Conservation (phyloP, 2,888 invertebrate species). For the Apamea anceps region DNA sequence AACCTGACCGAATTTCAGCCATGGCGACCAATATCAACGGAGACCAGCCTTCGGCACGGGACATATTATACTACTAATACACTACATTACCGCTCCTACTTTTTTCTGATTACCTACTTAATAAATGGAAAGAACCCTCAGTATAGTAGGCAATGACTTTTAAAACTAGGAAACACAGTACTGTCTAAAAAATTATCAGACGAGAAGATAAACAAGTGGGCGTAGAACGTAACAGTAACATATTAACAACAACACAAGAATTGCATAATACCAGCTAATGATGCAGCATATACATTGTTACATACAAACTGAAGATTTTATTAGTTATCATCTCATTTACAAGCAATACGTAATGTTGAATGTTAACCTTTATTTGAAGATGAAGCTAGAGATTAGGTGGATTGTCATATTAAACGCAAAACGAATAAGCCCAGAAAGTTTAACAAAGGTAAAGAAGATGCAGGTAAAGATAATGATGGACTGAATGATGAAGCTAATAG, state of each 20-base stretch:
- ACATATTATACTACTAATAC: neutral
- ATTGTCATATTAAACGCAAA: neutral
- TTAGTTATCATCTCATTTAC: conserved; percentile 16
- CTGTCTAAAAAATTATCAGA: neutral
- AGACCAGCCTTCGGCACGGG: neutral
- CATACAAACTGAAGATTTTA: conserved; percentile 5
- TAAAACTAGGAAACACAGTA: conserved; percentile 8
- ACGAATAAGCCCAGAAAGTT: neutral
- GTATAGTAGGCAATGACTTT: neutral
- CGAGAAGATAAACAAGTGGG: conserved; percentile 10
- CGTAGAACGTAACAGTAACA: conserved; percentile 4
- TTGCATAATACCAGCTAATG: conserved; percentile 34
- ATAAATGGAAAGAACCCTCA: neutral
- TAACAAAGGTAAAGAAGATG: neutral
- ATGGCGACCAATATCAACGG: neutral
- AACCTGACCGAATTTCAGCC: neutral
- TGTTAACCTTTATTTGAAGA: neutral
- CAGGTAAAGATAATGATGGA: neutral
- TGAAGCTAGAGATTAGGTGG: neutral
- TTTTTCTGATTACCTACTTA: neutral
- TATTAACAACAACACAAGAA: conserved; percentile 13
- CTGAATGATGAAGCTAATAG: neutral
- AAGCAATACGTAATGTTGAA: conserved; percentile 3
- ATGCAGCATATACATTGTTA: neutral
- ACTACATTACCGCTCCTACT: too few relatives aligned